phyloP scores from a whole-genome alignment of 2,797 vertebrate genomes.

The Synaphobranchus kaupii region DNA sequence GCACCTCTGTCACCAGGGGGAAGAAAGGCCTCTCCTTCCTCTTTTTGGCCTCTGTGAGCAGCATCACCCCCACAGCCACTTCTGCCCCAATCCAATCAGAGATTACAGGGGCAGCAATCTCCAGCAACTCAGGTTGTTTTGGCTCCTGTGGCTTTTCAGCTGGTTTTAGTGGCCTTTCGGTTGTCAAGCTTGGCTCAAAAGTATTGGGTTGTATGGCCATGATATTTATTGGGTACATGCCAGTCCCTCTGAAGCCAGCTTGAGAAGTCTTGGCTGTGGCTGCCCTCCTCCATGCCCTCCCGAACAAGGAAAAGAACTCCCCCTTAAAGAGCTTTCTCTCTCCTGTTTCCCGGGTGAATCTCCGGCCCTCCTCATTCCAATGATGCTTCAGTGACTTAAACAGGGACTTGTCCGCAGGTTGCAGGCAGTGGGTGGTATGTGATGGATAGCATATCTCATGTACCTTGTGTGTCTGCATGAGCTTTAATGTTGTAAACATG shows the following conservation, averaged over 20 bases:
- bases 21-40: background rate
- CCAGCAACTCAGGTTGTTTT: background rate
- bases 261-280: background rate
- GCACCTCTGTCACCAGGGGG: background rate
- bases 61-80: background rate
- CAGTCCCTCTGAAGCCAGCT: background rate
- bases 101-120: background rate
- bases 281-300: background rate
- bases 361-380: background rate
- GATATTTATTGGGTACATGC: background rate
- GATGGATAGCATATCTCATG: conserved; percentile 24
- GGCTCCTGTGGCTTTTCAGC: background rate
- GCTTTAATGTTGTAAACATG: conserved; percentile 1
- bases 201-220: background rate
- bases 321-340: background rate
- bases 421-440: conserved; percentile 26
- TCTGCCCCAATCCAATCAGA: background rate
- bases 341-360: background rate
- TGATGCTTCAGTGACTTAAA: conserved; percentile 10
- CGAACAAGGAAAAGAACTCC: background rate
- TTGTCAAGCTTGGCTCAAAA: background rate
- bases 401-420: conserved; percentile 25
- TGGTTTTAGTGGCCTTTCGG: background rate
- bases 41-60: background rate
- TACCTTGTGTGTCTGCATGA: conserved; percentile 24